phyloP scores from a whole-genome alignment of 2,797 vertebrate species.

The Catamblyrhynchus diadema region DNA sequence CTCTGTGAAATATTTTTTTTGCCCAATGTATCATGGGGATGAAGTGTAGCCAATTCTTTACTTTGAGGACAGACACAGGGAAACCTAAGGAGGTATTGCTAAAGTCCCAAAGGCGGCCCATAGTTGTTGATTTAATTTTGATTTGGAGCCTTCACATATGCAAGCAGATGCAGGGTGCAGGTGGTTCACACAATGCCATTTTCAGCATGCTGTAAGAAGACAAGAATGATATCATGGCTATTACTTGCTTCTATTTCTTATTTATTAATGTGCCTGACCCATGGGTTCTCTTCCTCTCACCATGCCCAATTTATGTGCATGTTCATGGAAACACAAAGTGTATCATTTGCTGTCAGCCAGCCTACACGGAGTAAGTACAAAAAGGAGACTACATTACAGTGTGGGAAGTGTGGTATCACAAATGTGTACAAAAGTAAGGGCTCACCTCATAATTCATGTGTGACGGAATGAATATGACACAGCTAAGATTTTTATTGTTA shows the following conservation, averaged over 20 bases:
- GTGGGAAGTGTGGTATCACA: conserved; percentile 39
- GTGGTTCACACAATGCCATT: background rate
- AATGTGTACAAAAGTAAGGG: background rate
- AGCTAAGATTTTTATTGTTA: conserved; percentile 36
- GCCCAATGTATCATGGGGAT: rapidly evolving
- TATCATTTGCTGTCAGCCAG: background rate
- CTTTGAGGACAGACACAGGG: background rate
- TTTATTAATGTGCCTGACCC: background rate
- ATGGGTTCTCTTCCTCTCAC: background rate
- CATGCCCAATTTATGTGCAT: background rate
- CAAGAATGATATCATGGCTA: background rate
- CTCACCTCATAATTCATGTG: conserved; percentile 43
- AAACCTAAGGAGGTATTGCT: background rate
- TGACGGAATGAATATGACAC: conserved; percentile 4
- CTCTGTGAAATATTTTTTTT: background rate
- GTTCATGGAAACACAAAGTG: background rate
- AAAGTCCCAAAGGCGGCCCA: background rate
- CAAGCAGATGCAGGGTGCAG: background rate
- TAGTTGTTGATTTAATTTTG: background rate
- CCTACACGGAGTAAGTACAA: background rate
- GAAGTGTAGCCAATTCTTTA: background rate
- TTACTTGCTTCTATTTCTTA: background rate
- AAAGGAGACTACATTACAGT: background rate
- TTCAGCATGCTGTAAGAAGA: background rate
- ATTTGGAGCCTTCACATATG: background rate